Percentiles rank a stretch among this genome's conserved stretches.
phyloP scores from a whole-genome alignment of 2,888 invertebrate species.

The Oasisia sp. region DNA sequence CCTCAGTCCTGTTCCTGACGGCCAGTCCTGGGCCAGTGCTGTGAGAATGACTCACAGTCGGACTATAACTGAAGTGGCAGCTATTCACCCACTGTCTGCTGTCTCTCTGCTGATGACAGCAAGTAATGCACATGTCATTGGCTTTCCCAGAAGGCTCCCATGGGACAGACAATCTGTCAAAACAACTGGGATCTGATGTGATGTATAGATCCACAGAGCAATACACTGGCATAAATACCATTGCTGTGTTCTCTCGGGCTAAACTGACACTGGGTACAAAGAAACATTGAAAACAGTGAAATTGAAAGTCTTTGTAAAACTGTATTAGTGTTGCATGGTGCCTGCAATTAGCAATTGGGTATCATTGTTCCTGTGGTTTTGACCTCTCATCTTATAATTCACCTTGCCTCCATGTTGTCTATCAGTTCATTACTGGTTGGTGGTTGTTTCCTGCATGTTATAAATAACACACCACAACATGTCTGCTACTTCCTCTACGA shows the following conservation, averaged over 20 bases:
- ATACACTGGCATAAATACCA: background rate
- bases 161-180: background rate
- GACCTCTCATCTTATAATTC: background rate
- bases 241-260: background rate
- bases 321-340: too few relatives aligned
- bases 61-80: background rate
- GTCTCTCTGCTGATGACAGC: background rate
- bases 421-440: background rate
- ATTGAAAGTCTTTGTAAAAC: too few relatives aligned
- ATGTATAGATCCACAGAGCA: background rate
- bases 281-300: too few relatives aligned
- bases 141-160: background rate
- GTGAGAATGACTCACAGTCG: background rate
- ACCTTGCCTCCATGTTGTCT: background rate
- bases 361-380: background rate
- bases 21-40: background rate
- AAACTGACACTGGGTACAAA: background rate
- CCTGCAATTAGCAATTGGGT: background rate
- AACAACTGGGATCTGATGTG: background rate
- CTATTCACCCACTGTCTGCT: background rate
- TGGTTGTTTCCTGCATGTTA: background rate
- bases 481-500: too few relatives aligned
- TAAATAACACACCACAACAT: too few relatives aligned
- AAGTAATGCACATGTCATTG: background rate
- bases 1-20: background rate